These are phyloP conservation scores for Bimastos eiseni DNA, from an alignment of 2,888 invertebrate genomes.

Conservation along the genomic window DNA sequence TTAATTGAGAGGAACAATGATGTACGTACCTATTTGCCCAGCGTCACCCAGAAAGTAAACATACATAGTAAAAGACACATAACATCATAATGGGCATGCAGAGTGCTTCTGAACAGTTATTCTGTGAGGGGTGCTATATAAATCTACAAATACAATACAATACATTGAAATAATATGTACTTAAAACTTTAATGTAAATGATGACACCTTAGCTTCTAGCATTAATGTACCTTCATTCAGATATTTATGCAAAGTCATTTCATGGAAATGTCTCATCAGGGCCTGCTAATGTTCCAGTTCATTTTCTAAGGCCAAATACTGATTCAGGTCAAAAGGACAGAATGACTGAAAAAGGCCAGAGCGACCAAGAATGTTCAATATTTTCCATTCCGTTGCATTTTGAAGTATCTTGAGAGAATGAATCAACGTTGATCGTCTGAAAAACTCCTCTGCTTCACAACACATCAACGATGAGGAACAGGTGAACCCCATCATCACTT, in stretches of 20 bases:
- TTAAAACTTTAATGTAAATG: background rate
- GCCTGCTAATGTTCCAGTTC: background rate
- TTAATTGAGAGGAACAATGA: background rate
- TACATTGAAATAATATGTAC: background rate
- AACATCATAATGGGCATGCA: too few relatives aligned
- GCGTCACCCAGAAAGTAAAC: too few relatives aligned
- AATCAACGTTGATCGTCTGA: background rate
- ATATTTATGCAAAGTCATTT: background rate
- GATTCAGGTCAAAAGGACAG: background rate
- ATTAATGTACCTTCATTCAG: background rate
- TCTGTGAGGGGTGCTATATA: too few relatives aligned
- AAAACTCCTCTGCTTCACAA: background rate
- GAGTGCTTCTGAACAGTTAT: too few relatives aligned
- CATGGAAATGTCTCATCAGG: background rate
- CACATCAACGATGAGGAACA: constrained; percentile 43
- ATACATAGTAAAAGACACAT: too few relatives aligned
- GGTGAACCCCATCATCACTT: constrained; percentile 54
- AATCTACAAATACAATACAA: too few relatives aligned
- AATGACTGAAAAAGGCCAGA: background rate
- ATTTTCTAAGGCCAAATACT: background rate
- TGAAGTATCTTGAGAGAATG: background rate
- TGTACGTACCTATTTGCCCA: background rate
- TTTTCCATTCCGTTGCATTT: background rate
- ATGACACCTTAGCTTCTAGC: background rate
- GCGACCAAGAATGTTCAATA: background rate